Base-by-base conservation (phyloP, 2,888 invertebrate species). In the Glyphotaelius pellucidus region DNA sequence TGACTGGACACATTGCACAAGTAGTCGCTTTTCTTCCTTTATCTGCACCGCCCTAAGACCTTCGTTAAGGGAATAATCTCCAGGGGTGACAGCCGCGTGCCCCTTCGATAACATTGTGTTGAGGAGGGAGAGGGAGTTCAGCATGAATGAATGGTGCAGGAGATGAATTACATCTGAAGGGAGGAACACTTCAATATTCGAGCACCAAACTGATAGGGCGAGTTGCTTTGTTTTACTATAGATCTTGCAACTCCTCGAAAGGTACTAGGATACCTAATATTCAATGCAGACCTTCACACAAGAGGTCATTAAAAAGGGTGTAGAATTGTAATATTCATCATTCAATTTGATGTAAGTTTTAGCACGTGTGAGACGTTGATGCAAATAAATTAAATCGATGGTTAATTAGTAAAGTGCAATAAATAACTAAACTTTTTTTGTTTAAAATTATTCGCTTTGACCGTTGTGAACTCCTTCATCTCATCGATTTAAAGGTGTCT, bases 181-280 rank as follows among this genome's bases (percentile, higher is more conserved):
- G 86, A 42, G 86, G 47, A 86, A 86, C 30, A 42, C 86, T 86
- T 30, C 12, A 86, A 47, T 15, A 42, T 86, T 47, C 30, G 38
- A 87, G 30, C 3, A 31, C 15, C 12, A 3, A 31, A 11, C 47
- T 87, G 11, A 86, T 35, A 19, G 80, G 79, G 80, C 30, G 80
- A 79, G 38, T 32, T 89, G n/a, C 67, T 88, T 89, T 89, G 88
- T 89, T 89, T 89, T 25, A 89, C 7, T 79, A n/a, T n/a, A 32
- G 42, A 89, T 80, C 67, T 80, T 80, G 38, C 80, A 89, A 19
- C 15, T 32, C 9, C 67, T 67, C 25, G 25, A 9, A 67, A 67
- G 67, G 67, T 25, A 67, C 67, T 67, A 19, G 9, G n/a, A 2
- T n/a, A 25, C 67, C 67, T 25, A 9, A 19, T 25, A n/a, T 67